Evolutionary conservation across 1,140 invertebrate genomes (phyloP).

Genomic region (Drosophila santomea): DNA sequence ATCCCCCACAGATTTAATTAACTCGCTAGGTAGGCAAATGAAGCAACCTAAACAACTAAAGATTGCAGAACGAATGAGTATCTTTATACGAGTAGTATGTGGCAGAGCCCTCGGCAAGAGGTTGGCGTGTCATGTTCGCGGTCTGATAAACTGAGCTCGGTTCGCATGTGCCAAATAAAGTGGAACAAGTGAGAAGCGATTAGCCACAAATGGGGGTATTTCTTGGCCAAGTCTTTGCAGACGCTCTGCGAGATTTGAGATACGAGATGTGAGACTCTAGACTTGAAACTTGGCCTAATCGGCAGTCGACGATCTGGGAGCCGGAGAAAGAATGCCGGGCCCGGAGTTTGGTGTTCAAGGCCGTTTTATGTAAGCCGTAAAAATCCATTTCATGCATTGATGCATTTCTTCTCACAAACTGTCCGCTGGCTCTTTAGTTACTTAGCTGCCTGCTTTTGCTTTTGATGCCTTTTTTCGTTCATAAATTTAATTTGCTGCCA

Average conservation of each 20-base stretch:
- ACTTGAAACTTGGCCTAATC: slow-evolving; percentile 9
- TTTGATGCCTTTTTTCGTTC: slow-evolving; percentile 43
- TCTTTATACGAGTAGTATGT: background rate
- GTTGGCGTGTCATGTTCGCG: slow-evolving; percentile 39
- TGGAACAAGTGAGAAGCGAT: slow-evolving; percentile 59
- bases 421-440: slow-evolving; percentile 41
- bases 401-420: slow-evolving; percentile 76
- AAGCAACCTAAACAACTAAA: slow-evolving; percentile 8
- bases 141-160: slow-evolving; percentile 35
- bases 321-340: slow-evolving; percentile 54
- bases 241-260: background rate
- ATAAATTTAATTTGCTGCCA: slow-evolving; percentile 67
- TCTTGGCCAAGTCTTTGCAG: slow-evolving; percentile 18
- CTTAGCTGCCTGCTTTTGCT: slow-evolving; percentile 20
- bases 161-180: slow-evolving; percentile 66
- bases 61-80: slow-evolving; percentile 26
- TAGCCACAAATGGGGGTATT: slow-evolving; percentile 28
- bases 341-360: slow-evolving; percentile 56
- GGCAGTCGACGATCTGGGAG: slow-evolving; percentile 9
- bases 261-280: background rate
- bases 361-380: slow-evolving; percentile 83
- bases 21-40: slow-evolving; percentile 33
- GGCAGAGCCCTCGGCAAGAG: slow-evolving; percentile 9
- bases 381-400: slow-evolving; percentile 82
- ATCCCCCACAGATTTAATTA: slow-evolving; percentile 23